These are phyloP conservation scores for Sarcophaga rosellei DNA, from an alignment of 2,888 invertebrate species.

Conservation along the genomic window DNA sequence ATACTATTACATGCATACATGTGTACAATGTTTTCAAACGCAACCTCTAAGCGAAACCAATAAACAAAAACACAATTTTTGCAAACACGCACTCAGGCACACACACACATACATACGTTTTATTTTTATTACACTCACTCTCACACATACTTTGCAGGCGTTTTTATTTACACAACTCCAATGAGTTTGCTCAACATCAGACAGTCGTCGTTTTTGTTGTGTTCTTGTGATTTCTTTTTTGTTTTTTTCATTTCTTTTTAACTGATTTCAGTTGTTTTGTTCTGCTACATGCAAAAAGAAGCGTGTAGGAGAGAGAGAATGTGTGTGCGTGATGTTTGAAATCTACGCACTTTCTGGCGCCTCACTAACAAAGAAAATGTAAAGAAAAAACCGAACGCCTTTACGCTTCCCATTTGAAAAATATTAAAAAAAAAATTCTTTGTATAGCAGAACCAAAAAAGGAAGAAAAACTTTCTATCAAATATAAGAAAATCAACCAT, in stretches of 20 bases:
- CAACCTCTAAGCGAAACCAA: conserved; percentile 50
- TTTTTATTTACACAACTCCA: not conserved
- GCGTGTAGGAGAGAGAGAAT: not conserved
- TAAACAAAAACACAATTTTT: conserved; percentile 18
- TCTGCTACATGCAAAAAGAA: conserved; percentile 29
- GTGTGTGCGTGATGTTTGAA: conserved; percentile 17
- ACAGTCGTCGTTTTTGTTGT: not conserved
- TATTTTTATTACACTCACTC: not conserved
- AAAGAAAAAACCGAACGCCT: conserved; percentile 8
- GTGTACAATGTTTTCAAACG: not conserved
- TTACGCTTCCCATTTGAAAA: not conserved
- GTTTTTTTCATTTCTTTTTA: conserved; percentile 12
- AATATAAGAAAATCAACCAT: not conserved
- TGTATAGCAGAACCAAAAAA: not conserved
- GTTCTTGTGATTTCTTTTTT: not conserved
- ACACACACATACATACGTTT: conserved; percentile 13
- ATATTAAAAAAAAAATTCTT: conserved; percentile 18
- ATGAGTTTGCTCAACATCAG: conserved; percentile 28
- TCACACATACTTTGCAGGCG: no score
- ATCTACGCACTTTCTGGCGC: conserved; percentile 58
- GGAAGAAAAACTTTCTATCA: conserved; percentile 16
- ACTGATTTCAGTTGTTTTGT: not conserved
- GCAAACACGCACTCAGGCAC: conserved; percentile 1
- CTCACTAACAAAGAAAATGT: conserved; percentile 40
- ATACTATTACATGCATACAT: not conserved